phyloP scores from a whole-genome alignment of 2,888 invertebrate species.

The Bruchidius siliquastri region DNA sequence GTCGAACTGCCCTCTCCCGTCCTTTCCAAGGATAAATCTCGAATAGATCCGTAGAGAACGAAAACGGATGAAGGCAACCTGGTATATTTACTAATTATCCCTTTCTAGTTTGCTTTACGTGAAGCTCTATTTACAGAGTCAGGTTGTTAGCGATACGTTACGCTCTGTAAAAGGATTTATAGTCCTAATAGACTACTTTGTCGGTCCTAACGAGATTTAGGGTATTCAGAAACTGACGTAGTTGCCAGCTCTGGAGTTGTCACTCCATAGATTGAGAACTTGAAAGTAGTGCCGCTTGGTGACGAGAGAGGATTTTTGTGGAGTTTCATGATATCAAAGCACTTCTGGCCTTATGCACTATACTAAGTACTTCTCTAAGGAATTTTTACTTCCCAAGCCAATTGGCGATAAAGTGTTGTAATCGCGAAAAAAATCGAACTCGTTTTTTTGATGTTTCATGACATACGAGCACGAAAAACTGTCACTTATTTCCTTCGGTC shows the following conservation, averaged over 20 bases:
- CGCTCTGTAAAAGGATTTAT: not conserved
- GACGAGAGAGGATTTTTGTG: too few relatives aligned
- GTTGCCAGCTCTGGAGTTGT: not conserved
- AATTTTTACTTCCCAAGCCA: too few relatives aligned
- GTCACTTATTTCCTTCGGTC: too few relatives aligned
- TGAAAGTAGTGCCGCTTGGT: too few relatives aligned
- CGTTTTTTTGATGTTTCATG: too few relatives aligned
- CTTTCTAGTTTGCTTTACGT: not conserved
- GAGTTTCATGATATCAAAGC: too few relatives aligned
- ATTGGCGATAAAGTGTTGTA: too few relatives aligned
- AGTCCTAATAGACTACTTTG: not conserved
- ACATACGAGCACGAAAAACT: too few relatives aligned
- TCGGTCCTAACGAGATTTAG: not conserved
- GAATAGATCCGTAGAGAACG: not conserved
- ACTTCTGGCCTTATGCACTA: too few relatives aligned
- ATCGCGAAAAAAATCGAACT: too few relatives aligned
- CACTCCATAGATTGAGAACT: not conserved
- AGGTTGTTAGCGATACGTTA: not conserved
- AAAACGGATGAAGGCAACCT: not conserved
- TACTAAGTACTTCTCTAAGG: too few relatives aligned
- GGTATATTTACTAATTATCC: not conserved
- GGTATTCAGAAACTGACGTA: not conserved
- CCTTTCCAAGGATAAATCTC: not conserved
- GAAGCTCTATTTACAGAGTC: not conserved
- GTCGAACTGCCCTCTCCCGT: not conserved